These are phyloP conservation scores for Drosophila acutilabella DNA, from an alignment of 2,888 invertebrate species.

Conservation along the genomic window DNA sequence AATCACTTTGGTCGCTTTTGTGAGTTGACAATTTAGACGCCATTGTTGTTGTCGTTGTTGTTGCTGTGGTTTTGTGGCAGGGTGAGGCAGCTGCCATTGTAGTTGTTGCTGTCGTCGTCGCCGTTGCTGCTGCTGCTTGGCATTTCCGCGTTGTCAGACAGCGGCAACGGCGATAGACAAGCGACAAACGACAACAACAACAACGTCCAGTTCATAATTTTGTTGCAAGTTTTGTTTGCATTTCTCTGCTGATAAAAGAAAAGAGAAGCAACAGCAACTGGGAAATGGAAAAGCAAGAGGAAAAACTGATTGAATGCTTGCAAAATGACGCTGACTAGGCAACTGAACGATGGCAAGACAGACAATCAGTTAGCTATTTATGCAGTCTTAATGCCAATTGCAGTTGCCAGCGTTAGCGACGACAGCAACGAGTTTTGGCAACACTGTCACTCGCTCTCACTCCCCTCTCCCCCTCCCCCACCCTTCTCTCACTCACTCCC, in stretches of 20 bases:
- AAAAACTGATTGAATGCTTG: constrained; percentile 50
- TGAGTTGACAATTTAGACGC: constrained; percentile 79
- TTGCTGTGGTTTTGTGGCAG: constrained; percentile 17
- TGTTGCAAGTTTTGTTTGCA: constrained; percentile 45
- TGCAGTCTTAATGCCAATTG: constrained; percentile 15
- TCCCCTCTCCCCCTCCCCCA: not conserved
- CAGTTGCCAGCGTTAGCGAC: constrained; percentile 8
- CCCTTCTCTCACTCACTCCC: not conserved
- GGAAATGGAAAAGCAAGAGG: constrained; percentile 12
- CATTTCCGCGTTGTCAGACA: constrained; percentile 81
- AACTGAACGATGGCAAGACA: not conserved
- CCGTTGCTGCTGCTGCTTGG: constrained; percentile 49
- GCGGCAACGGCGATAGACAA: constrained; percentile 66
- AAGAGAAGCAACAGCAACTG: not conserved
- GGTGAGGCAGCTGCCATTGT: constrained; percentile 51
- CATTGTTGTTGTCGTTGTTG: constrained; percentile 64
- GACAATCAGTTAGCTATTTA: constrained; percentile 1
- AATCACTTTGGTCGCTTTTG: constrained; percentile 81
- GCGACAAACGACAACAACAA: constrained; percentile 26
- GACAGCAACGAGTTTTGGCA: constrained; percentile 39
- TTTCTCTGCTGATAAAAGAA: constrained; percentile 49
- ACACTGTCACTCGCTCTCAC: constrained; percentile 6
- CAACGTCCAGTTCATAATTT: constrained; percentile 55
- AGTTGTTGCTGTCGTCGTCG: constrained; percentile 35
- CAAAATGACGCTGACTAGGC: constrained; percentile 24